These are phyloP conservation scores for Halictus rubicundus DNA, from an alignment of 1,140 invertebrate genomes.

Conservation along the genomic window DNA sequence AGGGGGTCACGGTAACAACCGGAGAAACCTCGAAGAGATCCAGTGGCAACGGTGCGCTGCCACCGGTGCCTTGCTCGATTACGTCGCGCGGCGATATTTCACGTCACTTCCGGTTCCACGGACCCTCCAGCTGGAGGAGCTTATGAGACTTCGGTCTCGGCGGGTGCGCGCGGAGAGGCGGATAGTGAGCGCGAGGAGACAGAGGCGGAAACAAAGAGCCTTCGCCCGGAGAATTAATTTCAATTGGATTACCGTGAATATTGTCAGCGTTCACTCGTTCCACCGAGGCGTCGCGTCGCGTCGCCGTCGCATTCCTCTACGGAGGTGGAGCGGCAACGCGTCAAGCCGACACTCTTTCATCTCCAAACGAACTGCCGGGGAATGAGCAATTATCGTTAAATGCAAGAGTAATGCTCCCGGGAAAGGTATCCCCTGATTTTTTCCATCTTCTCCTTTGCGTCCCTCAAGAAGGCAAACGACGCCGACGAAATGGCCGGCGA, in stretches of 20 bases:
- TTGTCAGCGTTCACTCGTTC: conserved; percentile 50
- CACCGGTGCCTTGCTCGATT: conserved; percentile 60
- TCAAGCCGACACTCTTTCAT: conserved; percentile 53
- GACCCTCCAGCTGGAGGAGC: conserved; percentile 60
- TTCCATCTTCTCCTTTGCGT: not conserved
- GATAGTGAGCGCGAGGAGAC: conserved; percentile 32
- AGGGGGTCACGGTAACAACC: conserved; percentile 69
- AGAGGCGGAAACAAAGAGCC: conserved; percentile 49
- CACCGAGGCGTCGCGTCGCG: conserved; percentile 38
- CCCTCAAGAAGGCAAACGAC: not conserved
- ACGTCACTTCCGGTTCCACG: conserved; percentile 70
- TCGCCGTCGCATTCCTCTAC: conserved; percentile 40
- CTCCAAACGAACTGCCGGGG: conserved; percentile 31
- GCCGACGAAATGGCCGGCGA: not conserved
- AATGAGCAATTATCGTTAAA: conserved; percentile 52
- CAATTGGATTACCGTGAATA: conserved; percentile 68
- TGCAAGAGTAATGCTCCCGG: conserved; percentile 30
- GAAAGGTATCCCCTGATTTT: conserved; percentile 5
- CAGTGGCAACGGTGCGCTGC: too few species aligned
- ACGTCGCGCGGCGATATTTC: conserved; percentile 66
- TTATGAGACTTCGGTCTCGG: conserved; percentile 64
- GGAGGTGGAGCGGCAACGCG: not conserved
- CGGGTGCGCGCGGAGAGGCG: conserved; percentile 26
- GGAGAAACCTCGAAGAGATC: conserved; percentile 70
- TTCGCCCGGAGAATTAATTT: conserved; percentile 63